A percentile compares a stretch with the other conserved stretches of the same genome.
These are phyloP conservation scores for Laupala kohalensis DNA, from an alignment of 1,140 invertebrate species.

Conservation along the genomic window DNA sequence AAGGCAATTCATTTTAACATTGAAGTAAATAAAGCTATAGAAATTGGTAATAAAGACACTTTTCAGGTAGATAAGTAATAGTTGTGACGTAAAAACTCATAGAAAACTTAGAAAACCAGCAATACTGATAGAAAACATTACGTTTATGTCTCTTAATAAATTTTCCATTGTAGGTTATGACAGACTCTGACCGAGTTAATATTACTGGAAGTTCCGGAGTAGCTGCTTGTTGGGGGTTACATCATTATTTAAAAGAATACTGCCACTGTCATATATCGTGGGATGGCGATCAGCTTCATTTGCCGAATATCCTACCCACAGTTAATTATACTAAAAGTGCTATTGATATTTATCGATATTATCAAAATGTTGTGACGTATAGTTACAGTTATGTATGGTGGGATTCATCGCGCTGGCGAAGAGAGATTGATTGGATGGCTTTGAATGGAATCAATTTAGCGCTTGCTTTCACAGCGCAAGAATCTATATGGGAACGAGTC, in stretches of 20 bases:
- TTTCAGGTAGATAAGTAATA: too few relatives aligned
- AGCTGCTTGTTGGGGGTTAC: conserved; percentile 68
- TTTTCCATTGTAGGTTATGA: conserved; percentile 17
- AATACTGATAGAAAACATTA: too few relatives aligned
- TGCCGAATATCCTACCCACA: conserved; percentile 43
- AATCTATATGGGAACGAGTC: conserved; percentile 70
- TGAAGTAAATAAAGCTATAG: background rate
- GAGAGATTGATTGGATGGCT: conserved; percentile 94
- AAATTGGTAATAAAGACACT: background rate
- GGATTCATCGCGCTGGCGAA: conserved; percentile 65
- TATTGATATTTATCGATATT: conserved; percentile 75
- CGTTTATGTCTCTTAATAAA: background rate
- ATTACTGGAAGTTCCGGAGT: conserved; percentile 67
- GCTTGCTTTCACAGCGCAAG: conserved; percentile 77
- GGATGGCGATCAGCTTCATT: conserved; percentile 50
- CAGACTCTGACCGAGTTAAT: conserved; percentile 26
- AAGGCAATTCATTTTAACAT: background rate
- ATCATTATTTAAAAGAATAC: conserved; percentile 77
- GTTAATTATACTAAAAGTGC: conserved; percentile 42
- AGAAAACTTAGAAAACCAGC: too few relatives aligned
- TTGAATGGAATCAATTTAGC: conserved; percentile 84
- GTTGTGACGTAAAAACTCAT: background rate
- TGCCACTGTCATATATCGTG: conserved; percentile 74
- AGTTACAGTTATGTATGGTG: conserved; percentile 91
- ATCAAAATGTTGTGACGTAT: conserved; percentile 86